phyloP scores from a whole-genome alignment of 2,888 invertebrate species.

The Nomada fabriciana region DNA sequence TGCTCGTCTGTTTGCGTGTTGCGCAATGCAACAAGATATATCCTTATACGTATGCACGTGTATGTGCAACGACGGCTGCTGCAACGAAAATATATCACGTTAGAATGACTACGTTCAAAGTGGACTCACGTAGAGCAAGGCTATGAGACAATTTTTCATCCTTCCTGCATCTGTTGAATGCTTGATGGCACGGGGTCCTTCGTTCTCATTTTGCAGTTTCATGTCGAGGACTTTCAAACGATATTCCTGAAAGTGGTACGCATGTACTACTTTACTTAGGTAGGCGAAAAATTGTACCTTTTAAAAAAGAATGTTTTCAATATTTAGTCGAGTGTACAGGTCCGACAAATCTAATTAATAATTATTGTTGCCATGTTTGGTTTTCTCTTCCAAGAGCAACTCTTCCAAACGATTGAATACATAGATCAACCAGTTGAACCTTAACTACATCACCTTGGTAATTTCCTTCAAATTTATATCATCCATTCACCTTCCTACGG shows the following conservation, averaged over 20 bases:
- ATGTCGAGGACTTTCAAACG: not conserved
- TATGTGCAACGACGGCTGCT: not conserved
- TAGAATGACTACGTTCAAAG: conserved; percentile 12
- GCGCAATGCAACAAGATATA: conserved; percentile 38
- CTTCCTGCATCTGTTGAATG: not conserved
- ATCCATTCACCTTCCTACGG: no score
- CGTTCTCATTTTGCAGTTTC: not conserved
- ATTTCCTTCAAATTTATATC: no score
- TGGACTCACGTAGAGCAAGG: conserved; percentile 17
- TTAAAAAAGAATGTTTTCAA: no score
- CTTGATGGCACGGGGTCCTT: not conserved
- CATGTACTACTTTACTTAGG: no score
- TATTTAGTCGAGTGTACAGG: no score
- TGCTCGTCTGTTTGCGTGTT: conserved; percentile 18
- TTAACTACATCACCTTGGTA: no score
- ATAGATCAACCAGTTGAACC: no score
- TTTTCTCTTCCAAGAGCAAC: no score
- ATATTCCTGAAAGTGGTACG: not conserved
- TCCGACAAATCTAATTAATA: no score
- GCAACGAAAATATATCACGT: conserved; percentile 16
- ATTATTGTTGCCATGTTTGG: no score
- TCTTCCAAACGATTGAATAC: no score
- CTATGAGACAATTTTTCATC: conserved; percentile 27
- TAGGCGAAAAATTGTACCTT: no score
- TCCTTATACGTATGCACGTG: conserved; percentile 37